Evolutionary conservation across 30 jellyfish, hydroid and myxozoan genomes (phyloP), one percentile per base, ranked within the genome.

Genomic region (Hydra vulgaris): DNA sequence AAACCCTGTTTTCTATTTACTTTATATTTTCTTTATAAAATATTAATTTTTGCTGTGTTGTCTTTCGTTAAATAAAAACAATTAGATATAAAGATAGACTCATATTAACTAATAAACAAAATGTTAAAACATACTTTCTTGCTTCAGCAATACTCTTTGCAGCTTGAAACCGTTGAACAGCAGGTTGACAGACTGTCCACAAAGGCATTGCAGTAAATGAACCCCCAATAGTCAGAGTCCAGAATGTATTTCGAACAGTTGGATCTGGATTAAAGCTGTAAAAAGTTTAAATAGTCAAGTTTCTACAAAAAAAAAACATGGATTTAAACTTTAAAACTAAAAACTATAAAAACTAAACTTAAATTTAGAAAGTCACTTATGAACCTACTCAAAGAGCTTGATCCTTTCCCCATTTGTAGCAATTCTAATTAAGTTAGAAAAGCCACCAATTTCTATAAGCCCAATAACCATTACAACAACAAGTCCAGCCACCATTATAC

Each of bases 181-280:
- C 98, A 0, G 98, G 95, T 82, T 92, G 98, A 72, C 98, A 87
- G 27, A 92, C 98, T 8, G 98, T 92, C 98, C 98, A 92, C 66
- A 92, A 94, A 0, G 98, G 98, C 98, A 92, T 92, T 0, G 98
- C 98, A 18, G 96, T 92, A 83, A 92, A 92, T 0, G 98, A 95
- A 16, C 98, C 98, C n/a, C 98, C 98, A 66, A 92, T 92, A 0
- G 96, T 68, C 15, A 92, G 92, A 17, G 98, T 92, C 98, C 98
- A 92, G 71, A 92, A 92, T 25, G 98, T 86, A 70, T 92, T 92
- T 71, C 98, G 87, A 53, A 87, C 86, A 54, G 94, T 87, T 19
- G 98, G 98, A 77, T 92, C 98, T 0, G 98, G 98, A 78, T 92
- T 92, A 89, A 92, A 92, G 81, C 95, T 87, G 26, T 0, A 66